These are phyloP conservation scores for Mormyrus iriodes DNA, from an alignment of 2,113 vertebrate genomes.

Conservation along the genomic window DNA sequence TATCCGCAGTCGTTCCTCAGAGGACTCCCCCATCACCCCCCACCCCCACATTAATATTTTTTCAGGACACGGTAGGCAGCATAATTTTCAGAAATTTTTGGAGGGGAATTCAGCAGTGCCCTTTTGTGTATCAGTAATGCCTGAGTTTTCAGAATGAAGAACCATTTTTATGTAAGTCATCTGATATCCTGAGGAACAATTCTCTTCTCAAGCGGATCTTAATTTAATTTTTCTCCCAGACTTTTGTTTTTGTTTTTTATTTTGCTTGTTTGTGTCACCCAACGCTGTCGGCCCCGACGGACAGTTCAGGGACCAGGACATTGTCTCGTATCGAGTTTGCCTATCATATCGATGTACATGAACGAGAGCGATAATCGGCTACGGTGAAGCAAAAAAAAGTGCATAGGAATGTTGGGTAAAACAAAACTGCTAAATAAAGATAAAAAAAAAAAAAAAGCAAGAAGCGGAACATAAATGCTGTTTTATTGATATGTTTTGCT, in stretches of 20 bases:
- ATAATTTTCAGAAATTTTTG: not conserved
- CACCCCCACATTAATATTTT: not conserved
- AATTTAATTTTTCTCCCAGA: not conserved
- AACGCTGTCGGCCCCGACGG: not conserved
- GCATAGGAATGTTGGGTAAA: not conserved
- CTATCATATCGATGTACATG: not conserved
- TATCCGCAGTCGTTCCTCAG: not conserved
- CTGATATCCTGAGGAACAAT: not conserved
- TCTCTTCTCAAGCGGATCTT: not conserved
- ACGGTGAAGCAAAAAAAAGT: not conserved
- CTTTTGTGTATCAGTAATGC: not conserved
- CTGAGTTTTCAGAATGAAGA: not conserved
- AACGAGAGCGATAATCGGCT: not conserved
- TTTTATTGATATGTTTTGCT: not conserved
- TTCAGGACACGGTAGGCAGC: not conserved
- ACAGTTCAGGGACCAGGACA: not conserved
- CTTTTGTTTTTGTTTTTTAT: not conserved
- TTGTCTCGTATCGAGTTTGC: not conserved
- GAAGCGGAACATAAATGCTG: not conserved
- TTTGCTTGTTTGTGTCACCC: not conserved
- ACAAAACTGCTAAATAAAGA: constrained; percentile 15
- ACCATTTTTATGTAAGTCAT: not conserved
- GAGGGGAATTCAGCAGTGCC: not conserved
- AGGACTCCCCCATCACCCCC: not conserved
- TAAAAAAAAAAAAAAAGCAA: not conserved